Percentiles rank a stretch among this genome's conserved stretches.
Evolutionary conservation across 1,140 invertebrate genomes (phyloP).

Genomic region (Cydia fagiglandana): DNA sequence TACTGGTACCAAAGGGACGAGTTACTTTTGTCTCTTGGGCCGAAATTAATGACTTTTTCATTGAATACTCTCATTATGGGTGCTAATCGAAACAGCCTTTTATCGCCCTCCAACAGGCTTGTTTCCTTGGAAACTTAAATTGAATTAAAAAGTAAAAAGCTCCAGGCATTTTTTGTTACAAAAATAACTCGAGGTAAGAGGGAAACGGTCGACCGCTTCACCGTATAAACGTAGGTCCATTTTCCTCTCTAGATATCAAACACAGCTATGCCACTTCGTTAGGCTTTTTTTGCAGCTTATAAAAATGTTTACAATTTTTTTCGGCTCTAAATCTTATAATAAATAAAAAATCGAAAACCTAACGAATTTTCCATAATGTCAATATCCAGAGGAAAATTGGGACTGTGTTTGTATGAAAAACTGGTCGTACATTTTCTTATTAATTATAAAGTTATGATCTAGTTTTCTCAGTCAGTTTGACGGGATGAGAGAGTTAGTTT

Average conservation of each 20-base stretch:
- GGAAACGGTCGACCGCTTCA: not conserved
- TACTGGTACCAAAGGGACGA: conserved; percentile 18
- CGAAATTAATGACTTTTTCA: conserved; percentile 25
- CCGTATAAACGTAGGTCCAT: too few species aligned
- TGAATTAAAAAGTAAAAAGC: not conserved
- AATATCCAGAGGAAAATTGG: too few species aligned
- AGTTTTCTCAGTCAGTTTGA: not conserved
- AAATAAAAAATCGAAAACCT: too few species aligned
- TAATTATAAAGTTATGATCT: not conserved
- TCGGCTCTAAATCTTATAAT: too few species aligned
- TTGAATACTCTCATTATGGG: conserved; percentile 30
- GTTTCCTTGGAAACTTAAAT: conserved; percentile 11
- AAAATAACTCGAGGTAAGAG: not conserved
- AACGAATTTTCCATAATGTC: too few species aligned
- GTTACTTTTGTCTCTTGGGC: conserved; percentile 18
- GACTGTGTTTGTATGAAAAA: too few species aligned
- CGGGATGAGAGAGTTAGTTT: not conserved
- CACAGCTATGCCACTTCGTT: too few species aligned
- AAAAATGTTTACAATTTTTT: too few species aligned
- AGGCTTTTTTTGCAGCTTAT: too few species aligned
- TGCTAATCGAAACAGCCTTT: conserved; percentile 24
- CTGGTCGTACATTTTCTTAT: not conserved
- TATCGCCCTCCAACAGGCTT: conserved; percentile 5
- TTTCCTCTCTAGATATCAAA: too few species aligned
- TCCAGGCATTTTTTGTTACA: not conserved